Conservation (phyloP, 37 sponge, comb jelly and placozoan species). For the Theonella swinhoei region DNA sequence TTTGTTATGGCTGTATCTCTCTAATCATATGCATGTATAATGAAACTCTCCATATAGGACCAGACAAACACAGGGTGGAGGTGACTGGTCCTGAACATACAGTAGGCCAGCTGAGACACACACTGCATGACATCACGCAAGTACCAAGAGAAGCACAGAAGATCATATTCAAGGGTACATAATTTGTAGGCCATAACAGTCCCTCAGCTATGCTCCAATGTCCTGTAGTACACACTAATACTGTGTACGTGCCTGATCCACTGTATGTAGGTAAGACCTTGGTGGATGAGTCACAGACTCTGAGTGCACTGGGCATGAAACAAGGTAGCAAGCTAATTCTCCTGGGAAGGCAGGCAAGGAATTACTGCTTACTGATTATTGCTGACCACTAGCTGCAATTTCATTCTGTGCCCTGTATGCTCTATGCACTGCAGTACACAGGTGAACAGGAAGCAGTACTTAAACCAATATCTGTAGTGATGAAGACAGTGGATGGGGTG, state of each 20-base stretch:
- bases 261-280: slow-evolving; percentile 38
- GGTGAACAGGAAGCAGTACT: slow-evolving; percentile 13
- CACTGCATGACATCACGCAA: not conserved
- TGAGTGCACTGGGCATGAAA: slow-evolving; percentile 17
- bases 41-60: not conserved
- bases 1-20: no score
- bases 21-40: no score
- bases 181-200: not conserved
- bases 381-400: not conserved
- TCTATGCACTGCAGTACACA: not conserved
- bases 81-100: not conserved
- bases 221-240: no score
- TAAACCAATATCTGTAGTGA: not conserved
- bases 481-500: slow-evolving; percentile 28
- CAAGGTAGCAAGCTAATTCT: slow-evolving; percentile 18
- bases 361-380: not conserved
- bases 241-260: not conserved
- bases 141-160: not conserved
- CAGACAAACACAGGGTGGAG: not conserved
- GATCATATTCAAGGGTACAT: not conserved
- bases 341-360: slow-evolving; percentile 36
- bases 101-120: not conserved
- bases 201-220: no score
- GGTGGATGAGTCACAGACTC: slow-evolving; percentile 13
- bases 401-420: not conserved